Base-by-base conservation (phyloP, 2,797 vertebrate genomes). In the Xyrichtys novacula region DNA sequence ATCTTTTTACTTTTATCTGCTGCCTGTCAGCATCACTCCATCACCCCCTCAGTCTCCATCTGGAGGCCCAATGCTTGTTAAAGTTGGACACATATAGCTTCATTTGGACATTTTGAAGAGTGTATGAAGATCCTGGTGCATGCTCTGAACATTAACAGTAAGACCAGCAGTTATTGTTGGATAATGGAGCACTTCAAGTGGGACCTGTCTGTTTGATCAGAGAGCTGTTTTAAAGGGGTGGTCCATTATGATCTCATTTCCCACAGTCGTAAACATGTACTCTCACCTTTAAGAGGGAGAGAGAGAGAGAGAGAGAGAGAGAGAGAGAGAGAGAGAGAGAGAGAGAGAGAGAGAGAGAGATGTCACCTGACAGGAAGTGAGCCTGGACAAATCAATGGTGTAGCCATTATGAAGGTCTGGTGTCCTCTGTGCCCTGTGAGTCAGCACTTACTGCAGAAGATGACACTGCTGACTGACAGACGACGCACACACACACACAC, bases 341-440 rank as follows among this genome's bases (percentile, higher is more conserved):
- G 38, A 17, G 22, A 44, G 39, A 39, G 22, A 39, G 23, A 46
- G 54, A 38, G 39, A n/a, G 42, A 46, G 46, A 17, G 49, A 57
- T 49, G 68, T 81, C 78, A 88, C 74, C 53, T 85, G 84, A 87
- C 76, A 85, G 86, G 84, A 89, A 87, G 76, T 76, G 40, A 71
- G 71, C 47, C 57, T 38, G 36, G 53, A 50, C 12, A 26, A 66
- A 81, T 89, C 74, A 39, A 84, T 89, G 66, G 57, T 55, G 42
- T 71, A 73, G 69, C 70, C 63, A 67, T 69, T 67, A 47, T 71
- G 49, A 75, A 71, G 61, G 83, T 83, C 83, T 83, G 43, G 68
- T 86, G 82, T 89, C 77, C 83, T 86, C 49, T 79, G 60, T 78
- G 78, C 71, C 66, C 81, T 36, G 78, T 91, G 89, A 91, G 74